Evolutionary conservation across 1,140 invertebrate species (phyloP), one percentile per base, ranked within the genome.

Genomic region (Epicauta chinensis): DNA sequence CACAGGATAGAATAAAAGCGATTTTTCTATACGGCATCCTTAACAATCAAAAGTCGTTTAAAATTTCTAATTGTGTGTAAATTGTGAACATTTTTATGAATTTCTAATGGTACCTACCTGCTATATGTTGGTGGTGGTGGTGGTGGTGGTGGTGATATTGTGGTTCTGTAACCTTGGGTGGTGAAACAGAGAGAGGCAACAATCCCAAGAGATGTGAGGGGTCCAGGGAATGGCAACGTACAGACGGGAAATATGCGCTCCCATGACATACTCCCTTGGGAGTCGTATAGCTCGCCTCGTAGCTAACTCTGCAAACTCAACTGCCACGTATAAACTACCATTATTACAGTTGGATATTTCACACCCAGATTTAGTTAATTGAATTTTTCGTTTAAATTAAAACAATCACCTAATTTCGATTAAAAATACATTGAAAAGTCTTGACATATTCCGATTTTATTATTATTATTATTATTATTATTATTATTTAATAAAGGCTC

Each of bases 241-340:
- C 61, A 61, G 61, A 59, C 61, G 55, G 61, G 61, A 63, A 63
- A 63, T 63, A 63, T 61, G 61, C 61, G 59, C 59, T 63, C 61
- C 61, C 61, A 63, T 63, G 59, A 57, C 57, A 58, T 44, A 42
- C 12, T 63, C 61, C 61, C 61, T 46, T 45, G 59, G 61, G 61
- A 63, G 59, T 45, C 59, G 59, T 63, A 61, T 61, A 63, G 55
- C 61, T 63, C 59, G 54, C 58, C 53, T 52, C 50, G 46, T 48
- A 58, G 56, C 56, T 50, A 55, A 55, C 59, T 55, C 59, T 55
- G 59, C 47, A 49, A 48, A 49, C 52, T 47, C 52, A 55, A 55
- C 49, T 41, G 41, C 56, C 53, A 53, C 58, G 58, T 63, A 60
- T 60, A 62, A 60, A 62, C 60, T 62, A 62, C 58, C 58, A 60